Conservation (phyloP, 2,888 invertebrate genomes). For the Caradrina kadenii region DNA sequence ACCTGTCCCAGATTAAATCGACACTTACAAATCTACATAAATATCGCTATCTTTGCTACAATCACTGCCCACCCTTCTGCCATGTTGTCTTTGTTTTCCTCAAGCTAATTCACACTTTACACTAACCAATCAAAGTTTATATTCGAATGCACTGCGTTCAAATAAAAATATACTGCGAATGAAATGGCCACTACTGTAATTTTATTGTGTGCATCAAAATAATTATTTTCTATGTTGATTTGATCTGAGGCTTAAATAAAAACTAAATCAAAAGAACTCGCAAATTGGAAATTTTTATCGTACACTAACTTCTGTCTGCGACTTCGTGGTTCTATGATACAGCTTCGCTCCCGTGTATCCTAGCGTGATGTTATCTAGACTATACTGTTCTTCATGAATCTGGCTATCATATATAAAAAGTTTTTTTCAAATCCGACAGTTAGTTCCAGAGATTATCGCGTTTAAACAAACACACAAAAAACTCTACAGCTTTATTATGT, state of each 20-base stretch:
- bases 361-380: no score
- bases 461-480: no score
- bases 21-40: conserved; percentile 62
- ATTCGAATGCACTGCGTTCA: background rate
- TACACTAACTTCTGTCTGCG: background rate
- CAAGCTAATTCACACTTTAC: conserved; percentile 34
- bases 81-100: conserved; percentile 8
- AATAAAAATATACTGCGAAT: conserved; percentile 15
- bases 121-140: background rate
- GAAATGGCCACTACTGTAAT: conserved; percentile 24
- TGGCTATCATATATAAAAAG: no score
- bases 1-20: conserved; percentile 62
- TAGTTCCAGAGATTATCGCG: no score
- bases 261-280: conserved; percentile 9
- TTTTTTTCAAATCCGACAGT: no score
- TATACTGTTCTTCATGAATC: no score
- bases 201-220: conserved; percentile 59
- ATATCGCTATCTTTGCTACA: conserved; percentile 54
- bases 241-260: conserved; percentile 28
- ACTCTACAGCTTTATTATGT: no score
- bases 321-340: no score
- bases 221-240: conserved; percentile 46
- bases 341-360: no score
- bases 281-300: background rate
- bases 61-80: conserved; percentile 58